These are phyloP conservation scores for Rhopilema esculentum DNA, from an alignment of 30 jellyfish, hydroid and myxozoan genomes.

Conservation along the genomic window DNA sequence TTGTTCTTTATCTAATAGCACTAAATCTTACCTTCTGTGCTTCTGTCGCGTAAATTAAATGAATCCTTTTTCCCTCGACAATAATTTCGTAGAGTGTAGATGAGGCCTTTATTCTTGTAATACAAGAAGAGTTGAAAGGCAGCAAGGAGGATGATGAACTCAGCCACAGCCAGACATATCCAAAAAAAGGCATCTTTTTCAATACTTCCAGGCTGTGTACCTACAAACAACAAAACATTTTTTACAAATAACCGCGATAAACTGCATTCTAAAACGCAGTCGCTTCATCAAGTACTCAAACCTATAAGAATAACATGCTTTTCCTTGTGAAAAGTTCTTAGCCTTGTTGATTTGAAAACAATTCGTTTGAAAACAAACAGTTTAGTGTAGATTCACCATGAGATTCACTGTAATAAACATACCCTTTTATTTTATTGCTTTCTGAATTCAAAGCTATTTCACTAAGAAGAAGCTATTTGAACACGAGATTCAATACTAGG, in stretches of 20 bases:
- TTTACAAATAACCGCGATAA: not conserved
- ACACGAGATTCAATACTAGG: too few relatives aligned
- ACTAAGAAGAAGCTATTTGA: too few relatives aligned
- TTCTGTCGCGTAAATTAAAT: not conserved
- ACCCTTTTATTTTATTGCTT: too few relatives aligned
- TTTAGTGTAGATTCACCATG: too few relatives aligned
- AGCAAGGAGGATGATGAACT: slow-evolving; percentile 23
- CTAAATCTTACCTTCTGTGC: not conserved
- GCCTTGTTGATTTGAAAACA: too few relatives aligned
- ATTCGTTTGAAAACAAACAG: too few relatives aligned
- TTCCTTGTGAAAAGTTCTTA: too few relatives aligned
- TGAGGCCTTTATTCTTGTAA: slow-evolving; percentile 44
- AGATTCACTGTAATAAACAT: too few relatives aligned
- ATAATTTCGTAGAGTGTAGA: not conserved
- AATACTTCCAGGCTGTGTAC: not conserved
- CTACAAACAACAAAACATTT: not conserved
- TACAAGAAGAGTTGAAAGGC: slow-evolving; percentile 26
- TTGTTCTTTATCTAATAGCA: not conserved
- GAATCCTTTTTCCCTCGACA: not conserved
- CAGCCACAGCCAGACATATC: slow-evolving; percentile 53
- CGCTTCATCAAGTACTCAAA: not conserved
- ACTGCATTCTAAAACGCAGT: not conserved
- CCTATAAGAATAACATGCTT: too few relatives aligned
- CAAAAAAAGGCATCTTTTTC: slow-evolving; percentile 16
- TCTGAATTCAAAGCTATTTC: too few relatives aligned